A percentile compares a stretch with the other conserved stretches of the same genome.
phyloP scores from a whole-genome alignment of 1,140 invertebrate genomes.

The Aradophagus sp. region DNA sequence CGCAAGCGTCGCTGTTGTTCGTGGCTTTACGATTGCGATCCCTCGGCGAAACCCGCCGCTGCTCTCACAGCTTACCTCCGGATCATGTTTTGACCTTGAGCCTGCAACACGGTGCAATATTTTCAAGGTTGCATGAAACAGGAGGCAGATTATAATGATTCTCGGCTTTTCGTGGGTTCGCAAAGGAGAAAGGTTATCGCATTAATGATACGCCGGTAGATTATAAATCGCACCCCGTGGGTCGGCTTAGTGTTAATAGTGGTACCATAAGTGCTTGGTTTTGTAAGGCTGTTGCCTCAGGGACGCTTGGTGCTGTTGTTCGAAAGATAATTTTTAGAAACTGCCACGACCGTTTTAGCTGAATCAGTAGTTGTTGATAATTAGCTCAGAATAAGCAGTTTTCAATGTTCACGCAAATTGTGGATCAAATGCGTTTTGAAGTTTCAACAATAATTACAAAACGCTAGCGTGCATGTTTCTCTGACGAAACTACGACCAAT shows the following conservation, averaged over 20 bases:
- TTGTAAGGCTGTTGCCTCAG: constrained; percentile 3
- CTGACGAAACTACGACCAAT: no score
- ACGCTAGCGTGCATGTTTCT: no score
- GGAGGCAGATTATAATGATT: constrained; percentile 51
- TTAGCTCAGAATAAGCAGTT: background rate
- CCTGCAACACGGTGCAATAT: constrained; percentile 54
- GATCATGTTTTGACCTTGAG: constrained; percentile 57
- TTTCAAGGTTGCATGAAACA: constrained; percentile 55
- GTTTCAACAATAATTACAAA: no score
- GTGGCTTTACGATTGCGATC: constrained; percentile 56
- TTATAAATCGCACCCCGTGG: constrained; percentile 40
- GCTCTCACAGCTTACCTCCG: constrained; percentile 43
- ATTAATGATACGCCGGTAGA: constrained; percentile 31
- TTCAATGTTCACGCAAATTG: background rate
- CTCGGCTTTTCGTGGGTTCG: constrained; percentile 42
- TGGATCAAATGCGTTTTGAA: no score
- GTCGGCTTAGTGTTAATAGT: constrained; percentile 40
- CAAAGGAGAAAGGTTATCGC: constrained; percentile 48
- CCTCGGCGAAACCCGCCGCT: constrained; percentile 35
- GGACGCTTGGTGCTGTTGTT: background rate
- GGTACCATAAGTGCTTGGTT: constrained; percentile 33
- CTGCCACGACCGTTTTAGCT: background rate
- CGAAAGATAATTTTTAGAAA: constrained; percentile 2
- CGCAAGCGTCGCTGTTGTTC: constrained; percentile 34
- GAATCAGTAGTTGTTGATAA: background rate